Evolutionary conservation across 2,113 vertebrate genomes (phyloP).

Genomic region (Salvelinus alpinus): DNA sequence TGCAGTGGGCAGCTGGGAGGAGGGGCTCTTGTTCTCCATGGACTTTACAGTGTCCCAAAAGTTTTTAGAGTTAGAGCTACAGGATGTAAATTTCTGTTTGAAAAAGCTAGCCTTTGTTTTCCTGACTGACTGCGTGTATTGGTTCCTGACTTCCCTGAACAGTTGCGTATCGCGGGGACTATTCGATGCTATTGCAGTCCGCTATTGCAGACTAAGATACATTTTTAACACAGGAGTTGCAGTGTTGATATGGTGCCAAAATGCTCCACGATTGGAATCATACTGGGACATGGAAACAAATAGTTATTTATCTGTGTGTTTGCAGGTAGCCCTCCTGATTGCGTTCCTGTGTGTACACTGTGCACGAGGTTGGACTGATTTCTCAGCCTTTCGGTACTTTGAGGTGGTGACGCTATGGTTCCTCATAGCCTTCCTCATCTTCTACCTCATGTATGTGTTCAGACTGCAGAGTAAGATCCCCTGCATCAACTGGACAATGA

Average conservation of each 20-base stretch:
- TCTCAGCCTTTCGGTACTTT: slow-evolving; percentile 81
- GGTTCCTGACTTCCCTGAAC: no score
- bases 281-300: background rate
- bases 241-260: background rate
- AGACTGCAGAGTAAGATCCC: slow-evolving; percentile 80
- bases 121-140: no score
- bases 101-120: no score
- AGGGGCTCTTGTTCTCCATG: no score
- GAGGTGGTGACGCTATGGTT: slow-evolving; percentile 88
- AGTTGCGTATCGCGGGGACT: no score
- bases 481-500: slow-evolving; percentile 91
- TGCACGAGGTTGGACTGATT: slow-evolving; percentile 57
- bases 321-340: slow-evolving; percentile 82
- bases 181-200: no score
- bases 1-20: no score
- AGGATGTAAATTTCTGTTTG: no score
- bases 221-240: background rate
- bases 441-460: slow-evolving; percentile 86
- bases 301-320: background rate
- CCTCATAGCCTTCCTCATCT: slow-evolving; percentile 84
- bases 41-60: no score
- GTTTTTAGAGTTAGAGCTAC: no score
- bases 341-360: slow-evolving; percentile 84
- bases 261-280: background rate
- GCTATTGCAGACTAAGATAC: background rate